Conservation (phyloP, 2,888 invertebrate genomes). For the Rhopalosiphum nymphaeae region DNA sequence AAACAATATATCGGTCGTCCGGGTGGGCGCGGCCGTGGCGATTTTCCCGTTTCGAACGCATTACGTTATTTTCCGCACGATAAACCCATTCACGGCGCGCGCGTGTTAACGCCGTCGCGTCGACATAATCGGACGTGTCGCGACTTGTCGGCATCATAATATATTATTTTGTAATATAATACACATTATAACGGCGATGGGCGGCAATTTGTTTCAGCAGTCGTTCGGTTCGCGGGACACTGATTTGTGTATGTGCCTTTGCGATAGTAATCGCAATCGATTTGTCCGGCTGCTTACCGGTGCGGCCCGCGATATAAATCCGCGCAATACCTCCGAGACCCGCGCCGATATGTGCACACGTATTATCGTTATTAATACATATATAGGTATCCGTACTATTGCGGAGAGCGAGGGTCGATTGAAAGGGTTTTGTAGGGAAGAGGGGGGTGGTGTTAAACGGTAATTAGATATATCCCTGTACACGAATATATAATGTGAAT, state of each 20-base stretch:
- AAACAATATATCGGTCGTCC: not conserved
- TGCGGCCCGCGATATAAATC: not conserved
- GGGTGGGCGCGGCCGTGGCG: not conserved
- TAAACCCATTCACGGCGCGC: not conserved
- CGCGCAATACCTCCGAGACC: slow-evolving; percentile 48
- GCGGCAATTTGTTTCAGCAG: not conserved
- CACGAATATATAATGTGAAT: not conserved
- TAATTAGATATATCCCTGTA: not conserved
- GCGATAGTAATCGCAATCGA: slow-evolving; percentile 48
- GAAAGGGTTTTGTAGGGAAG: not conserved
- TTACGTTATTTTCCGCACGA: slow-evolving; percentile 34
- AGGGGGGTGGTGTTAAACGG: not conserved
- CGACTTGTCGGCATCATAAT: not conserved
- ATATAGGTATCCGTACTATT: not conserved
- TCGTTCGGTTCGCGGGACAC: not conserved
- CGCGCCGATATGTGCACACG: not conserved
- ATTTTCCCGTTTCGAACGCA: slow-evolving; percentile 29
- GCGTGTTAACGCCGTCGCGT: not conserved
- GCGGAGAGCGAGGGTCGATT: not conserved
- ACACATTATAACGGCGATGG: not conserved
- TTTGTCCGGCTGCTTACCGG: slow-evolving; percentile 30
- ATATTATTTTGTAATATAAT: not conserved
- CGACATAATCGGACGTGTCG: not conserved
- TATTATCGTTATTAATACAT: no score
- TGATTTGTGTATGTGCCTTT: not conserved